These are phyloP conservation scores for Drosophila quinaria DNA, from an alignment of 2,888 invertebrate species.

Conservation along the genomic window DNA sequence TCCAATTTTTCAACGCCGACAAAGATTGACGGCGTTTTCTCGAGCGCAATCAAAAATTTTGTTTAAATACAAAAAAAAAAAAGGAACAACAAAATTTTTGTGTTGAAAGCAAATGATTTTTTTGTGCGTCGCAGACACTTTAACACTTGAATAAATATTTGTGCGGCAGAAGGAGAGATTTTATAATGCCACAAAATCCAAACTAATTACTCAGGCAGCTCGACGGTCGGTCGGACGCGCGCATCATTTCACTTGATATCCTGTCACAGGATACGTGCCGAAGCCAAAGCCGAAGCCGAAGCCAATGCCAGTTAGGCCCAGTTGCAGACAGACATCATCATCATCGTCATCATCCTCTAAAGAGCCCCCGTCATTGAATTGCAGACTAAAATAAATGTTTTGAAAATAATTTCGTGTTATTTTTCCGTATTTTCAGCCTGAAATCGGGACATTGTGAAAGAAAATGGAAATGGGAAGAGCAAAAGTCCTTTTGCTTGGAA, in stretches of 20 bases:
- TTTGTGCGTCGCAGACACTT: conserved; percentile 72
- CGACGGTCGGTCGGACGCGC: conserved; percentile 62
- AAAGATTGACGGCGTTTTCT: conserved; percentile 77
- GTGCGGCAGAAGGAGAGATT: conserved; percentile 62
- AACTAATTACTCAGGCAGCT: conserved; percentile 81
- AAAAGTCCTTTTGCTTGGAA: conserved; percentile 1
- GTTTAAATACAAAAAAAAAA: conserved; percentile 34
- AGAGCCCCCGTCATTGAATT: conserved; percentile 21
- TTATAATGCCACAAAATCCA: conserved; percentile 83
- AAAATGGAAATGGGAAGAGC: background rate
- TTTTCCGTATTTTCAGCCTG: conserved; percentile 47
- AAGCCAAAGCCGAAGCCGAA: conserved; percentile 30
- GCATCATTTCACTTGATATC: conserved; percentile 83
- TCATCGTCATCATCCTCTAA: conserved; percentile 19
- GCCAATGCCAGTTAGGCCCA: conserved; percentile 20
- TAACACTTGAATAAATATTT: conserved; percentile 84
- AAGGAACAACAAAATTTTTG: conserved; percentile 3
- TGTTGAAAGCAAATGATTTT: conserved; percentile 30
- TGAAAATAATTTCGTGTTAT: conserved; percentile 79
- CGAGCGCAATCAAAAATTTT: conserved; percentile 74
- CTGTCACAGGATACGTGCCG: conserved; percentile 70
- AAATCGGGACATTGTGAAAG: background rate
- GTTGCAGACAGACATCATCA: conserved; percentile 42
- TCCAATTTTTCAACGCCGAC: conserved; percentile 82
- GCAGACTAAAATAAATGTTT: conserved; percentile 77